Base-by-base conservation (phyloP, 2,888 invertebrate genomes). In the Callinectes sapidus region DNA sequence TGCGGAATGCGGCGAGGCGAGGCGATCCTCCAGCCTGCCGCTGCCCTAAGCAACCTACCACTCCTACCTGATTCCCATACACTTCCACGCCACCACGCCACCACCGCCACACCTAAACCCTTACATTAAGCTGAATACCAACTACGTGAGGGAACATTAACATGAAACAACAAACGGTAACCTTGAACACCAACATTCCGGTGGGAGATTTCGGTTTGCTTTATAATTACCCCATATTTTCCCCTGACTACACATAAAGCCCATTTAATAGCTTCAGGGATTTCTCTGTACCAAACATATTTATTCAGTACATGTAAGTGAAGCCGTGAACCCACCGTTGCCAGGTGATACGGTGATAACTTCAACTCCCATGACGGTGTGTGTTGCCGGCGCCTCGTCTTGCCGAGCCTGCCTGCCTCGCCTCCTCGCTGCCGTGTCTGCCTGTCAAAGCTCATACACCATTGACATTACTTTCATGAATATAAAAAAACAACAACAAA, bases 1-100 rank as follows among this genome's bases (percentile, higher is more conserved):
- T 91, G 85, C 32, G 90, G 90, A 91, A 91, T 91, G 90, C 86
- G 86, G 90, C 61, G 32, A 16, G 32, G 77, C 77, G 28, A 77
- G 55, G 32, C 55, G 54, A 48, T 32, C 32, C 55, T 61, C 35
- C 61, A 55, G 54, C 28, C 61, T 28, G 32, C 54, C 39, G 23
- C 88, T 55, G 28, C 61, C 23, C 61, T 23, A 2, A 61, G 5
- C 61, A 61, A 5, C 61, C 61, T 61, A 23, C 8, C 48, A 48
- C 48, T 48, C 48, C 48, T 48, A 5, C 3, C 48, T 48, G 48
- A 5, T 48, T 8, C 48, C 5, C 48, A 48, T 48, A 48, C 48
- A 48, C 10, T 48, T 48, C 8, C 48, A 0, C 10, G 48, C 48
- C 48, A 48, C 48, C 48, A 48, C 48, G 10, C 48, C 48, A 48